These are phyloP conservation scores for Cryptosula pallasiana DNA, from an alignment of 2,888 invertebrate genomes.

Conservation along the genomic window DNA sequence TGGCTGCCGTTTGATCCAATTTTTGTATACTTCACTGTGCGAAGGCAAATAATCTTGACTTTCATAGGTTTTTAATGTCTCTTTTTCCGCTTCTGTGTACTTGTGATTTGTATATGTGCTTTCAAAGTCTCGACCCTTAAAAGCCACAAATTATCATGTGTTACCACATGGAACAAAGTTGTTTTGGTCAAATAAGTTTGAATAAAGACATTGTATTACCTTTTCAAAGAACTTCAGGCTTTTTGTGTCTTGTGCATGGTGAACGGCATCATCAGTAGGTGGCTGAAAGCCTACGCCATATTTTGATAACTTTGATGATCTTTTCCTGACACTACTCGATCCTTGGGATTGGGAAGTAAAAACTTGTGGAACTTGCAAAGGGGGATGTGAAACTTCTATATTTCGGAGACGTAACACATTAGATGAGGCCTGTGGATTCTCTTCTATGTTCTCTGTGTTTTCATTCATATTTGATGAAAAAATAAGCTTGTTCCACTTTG, in stretches of 20 bases:
- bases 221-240: slow-evolving; percentile 35
- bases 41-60: slow-evolving; percentile 52
- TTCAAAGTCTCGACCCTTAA: slow-evolving; percentile 52
- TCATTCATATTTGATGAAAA: no score
- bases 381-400: not conserved
- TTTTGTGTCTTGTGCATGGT: slow-evolving; percentile 36
- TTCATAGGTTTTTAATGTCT: slow-evolving; percentile 49
- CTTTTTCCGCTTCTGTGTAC: slow-evolving; percentile 50
- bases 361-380: not conserved
- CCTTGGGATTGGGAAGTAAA: not conserved
- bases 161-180: no score
- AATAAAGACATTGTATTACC: no score
- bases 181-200: no score
- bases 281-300: slow-evolving; percentile 32
- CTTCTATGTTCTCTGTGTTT: no score
- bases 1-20: slow-evolving; percentile 47
- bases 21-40: slow-evolving; percentile 49
- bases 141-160: slow-evolving; percentile 1
- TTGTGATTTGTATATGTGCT: slow-evolving; percentile 49
- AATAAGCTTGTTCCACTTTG: no score
- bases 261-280: slow-evolving; percentile 33
- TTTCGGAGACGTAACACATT: not conserved
- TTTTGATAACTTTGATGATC: slow-evolving; percentile 26
- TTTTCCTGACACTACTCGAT: not conserved
- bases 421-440: no score